A percentile compares a stretch with the other conserved stretches of the same genome.
Conservation (phyloP, 2,797 vertebrate species). For the Channa striata region DNA sequence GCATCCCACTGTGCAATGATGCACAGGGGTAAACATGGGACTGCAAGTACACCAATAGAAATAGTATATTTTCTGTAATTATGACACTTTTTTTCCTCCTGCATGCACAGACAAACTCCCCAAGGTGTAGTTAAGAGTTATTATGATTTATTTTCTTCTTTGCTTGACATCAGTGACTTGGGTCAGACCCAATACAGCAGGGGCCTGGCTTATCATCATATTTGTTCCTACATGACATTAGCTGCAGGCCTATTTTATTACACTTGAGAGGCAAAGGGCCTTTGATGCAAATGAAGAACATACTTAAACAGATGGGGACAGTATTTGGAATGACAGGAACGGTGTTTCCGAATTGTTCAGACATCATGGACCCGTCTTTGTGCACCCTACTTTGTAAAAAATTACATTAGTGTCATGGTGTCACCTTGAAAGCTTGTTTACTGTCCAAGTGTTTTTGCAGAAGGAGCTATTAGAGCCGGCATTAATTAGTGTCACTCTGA, state of each 20-base stretch:
- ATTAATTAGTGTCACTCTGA: slow-evolving; percentile 75
- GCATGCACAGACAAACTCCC: slow-evolving; percentile 39
- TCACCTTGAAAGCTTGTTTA: slow-evolving; percentile 74
- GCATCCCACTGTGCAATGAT: slow-evolving; percentile 19
- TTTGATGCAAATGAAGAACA: slow-evolving; percentile 54
- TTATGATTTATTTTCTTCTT: slow-evolving; percentile 60
- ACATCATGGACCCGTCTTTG: slow-evolving; percentile 49
- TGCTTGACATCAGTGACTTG: slow-evolving; percentile 51
- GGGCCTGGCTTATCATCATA: slow-evolving; percentile 40
- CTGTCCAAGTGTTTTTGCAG: slow-evolving; percentile 64
- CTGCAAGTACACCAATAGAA: slow-evolving; percentile 6
- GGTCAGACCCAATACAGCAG: slow-evolving; percentile 46
- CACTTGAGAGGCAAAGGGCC: slow-evolving; percentile 27
- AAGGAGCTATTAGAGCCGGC: slow-evolving; percentile 64
- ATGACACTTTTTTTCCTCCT: slow-evolving; percentile 11
- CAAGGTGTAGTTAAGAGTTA: slow-evolving; percentile 57
- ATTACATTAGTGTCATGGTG: slow-evolving; percentile 57
- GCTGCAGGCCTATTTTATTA: slow-evolving; percentile 40
- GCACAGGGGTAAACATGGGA: slow-evolving; percentile 25
- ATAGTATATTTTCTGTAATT: slow-evolving; percentile 34
- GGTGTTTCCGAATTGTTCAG: slow-evolving; percentile 54
- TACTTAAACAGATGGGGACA: slow-evolving; percentile 49
- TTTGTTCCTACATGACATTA: slow-evolving; percentile 52
- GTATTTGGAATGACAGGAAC: slow-evolving; percentile 57
- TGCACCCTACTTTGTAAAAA: slow-evolving; percentile 34